Evolutionary conservation across 2,797 vertebrate genomes (phyloP).

Genomic region (Glyptemys insculpta): DNA sequence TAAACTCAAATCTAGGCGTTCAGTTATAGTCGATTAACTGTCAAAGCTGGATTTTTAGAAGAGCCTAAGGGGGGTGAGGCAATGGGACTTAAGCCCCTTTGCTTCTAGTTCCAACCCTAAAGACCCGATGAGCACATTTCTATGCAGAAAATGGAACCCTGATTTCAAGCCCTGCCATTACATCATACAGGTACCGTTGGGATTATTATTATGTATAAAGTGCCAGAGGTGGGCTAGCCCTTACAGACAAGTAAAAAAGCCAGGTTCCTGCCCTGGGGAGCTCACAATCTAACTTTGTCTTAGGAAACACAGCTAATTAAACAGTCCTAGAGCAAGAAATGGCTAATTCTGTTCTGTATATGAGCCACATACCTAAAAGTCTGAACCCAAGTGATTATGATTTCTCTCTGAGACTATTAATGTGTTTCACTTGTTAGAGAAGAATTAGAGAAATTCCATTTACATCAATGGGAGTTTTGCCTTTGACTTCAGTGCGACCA

Average conservation of each 20-base stretch:
- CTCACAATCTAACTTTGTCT: neutral
- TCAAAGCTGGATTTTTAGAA: neutral
- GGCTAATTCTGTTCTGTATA: neutral
- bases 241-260: neutral
- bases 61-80: neutral
- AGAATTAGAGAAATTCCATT: neutral
- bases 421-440: neutral
- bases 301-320: neutral
- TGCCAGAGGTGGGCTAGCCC: accelerated
- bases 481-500: neutral
- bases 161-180: neutral
- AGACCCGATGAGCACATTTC: neutral
- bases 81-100: neutral
- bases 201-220: neutral
- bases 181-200: neutral
- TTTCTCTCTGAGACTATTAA: neutral
- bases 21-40: neutral
- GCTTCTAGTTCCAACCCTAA: neutral
- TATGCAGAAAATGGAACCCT: neutral
- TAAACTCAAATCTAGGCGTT: neutral
- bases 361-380: neutral
- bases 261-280: neutral
- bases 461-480: neutral
- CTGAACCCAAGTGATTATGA: neutral
- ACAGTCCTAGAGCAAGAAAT: neutral